Evolutionary conservation across 2,888 invertebrate genomes (phyloP).

Genomic region (Asteroscopus sphinx): DNA sequence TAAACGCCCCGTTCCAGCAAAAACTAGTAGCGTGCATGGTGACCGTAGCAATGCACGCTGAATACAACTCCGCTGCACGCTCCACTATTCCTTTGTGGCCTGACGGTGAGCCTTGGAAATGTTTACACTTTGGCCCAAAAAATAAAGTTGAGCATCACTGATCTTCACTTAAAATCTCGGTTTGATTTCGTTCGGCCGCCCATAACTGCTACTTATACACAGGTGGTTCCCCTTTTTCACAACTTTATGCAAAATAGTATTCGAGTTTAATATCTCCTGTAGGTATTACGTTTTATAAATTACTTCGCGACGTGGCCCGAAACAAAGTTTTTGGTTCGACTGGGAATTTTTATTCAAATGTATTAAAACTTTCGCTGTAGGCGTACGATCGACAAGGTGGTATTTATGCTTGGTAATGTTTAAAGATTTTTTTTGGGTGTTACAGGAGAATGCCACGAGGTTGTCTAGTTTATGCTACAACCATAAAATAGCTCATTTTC

Average conservation of each 20-base stretch:
- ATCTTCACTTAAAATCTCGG: conserved; percentile 62
- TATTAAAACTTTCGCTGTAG: conserved; percentile 49
- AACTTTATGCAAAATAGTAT: conserved; percentile 74
- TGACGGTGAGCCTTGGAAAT: too few species aligned
- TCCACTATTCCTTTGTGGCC: too few species aligned
- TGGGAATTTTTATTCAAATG: conserved; percentile 59
- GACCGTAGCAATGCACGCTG: too few species aligned
- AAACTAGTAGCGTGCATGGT: too few species aligned
- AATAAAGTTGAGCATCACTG: conserved; percentile 25
- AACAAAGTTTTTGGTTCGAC: conserved; percentile 56
- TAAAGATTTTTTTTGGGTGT: neutral
- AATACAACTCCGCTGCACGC: too few species aligned
- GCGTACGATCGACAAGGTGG: conserved; percentile 39
- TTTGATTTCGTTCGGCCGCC: conserved; percentile 68
- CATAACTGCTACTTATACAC: conserved; percentile 65
- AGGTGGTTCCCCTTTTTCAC: conserved; percentile 72
- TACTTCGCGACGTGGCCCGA: conserved; percentile 59
- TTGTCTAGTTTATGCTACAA: too few species aligned
- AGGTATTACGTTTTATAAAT: conserved; percentile 67
- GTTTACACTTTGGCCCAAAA: too few species aligned
- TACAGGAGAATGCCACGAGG: too few species aligned
- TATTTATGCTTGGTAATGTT: conserved; percentile 19
- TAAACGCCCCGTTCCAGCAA: too few species aligned
- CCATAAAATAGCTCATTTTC: too few species aligned
- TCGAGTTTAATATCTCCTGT: conserved; percentile 67